These are phyloP conservation scores for Yoshiicerus persimilis DNA, from an alignment of 1,140 invertebrate species.

Conservation along the genomic window DNA sequence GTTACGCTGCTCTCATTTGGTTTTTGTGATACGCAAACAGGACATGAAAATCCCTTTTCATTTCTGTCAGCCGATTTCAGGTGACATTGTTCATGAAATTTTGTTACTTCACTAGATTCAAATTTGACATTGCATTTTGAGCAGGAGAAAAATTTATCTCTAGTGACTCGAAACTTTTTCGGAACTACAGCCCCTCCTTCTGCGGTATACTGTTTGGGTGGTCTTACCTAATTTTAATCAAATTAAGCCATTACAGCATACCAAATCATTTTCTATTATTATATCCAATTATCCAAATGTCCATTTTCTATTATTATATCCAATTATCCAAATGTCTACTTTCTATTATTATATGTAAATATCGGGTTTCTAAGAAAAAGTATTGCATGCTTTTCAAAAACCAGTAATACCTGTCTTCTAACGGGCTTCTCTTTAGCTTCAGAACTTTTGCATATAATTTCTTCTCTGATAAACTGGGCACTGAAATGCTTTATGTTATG, in stretches of 20 bases:
- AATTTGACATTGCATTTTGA: constrained; percentile 48
- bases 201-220: not conserved
- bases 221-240: not conserved
- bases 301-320: too few species aligned
- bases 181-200: constrained; percentile 35
- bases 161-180: constrained; percentile 39
- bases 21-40: constrained; percentile 53
- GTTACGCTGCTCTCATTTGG: not conserved
- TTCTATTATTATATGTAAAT: too few species aligned
- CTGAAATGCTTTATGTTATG: constrained; percentile 39
- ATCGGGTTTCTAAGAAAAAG: too few species aligned
- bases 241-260: not conserved
- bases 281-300: too few species aligned
- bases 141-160: constrained; percentile 15
- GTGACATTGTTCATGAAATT: constrained; percentile 55
- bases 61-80: not conserved
- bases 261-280: too few species aligned
- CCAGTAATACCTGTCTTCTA: not conserved
- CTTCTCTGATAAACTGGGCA: constrained; percentile 35
- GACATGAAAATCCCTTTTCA: constrained; percentile 56
- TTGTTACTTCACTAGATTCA: constrained; percentile 49
- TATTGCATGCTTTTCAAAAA: too few species aligned
- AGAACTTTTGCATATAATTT: not conserved
- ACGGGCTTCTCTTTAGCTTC: not conserved
- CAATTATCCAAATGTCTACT: too few species aligned